Base-by-base conservation (phyloP, 1,140 invertebrate genomes). In the Proctacanthus coquilletti region DNA sequence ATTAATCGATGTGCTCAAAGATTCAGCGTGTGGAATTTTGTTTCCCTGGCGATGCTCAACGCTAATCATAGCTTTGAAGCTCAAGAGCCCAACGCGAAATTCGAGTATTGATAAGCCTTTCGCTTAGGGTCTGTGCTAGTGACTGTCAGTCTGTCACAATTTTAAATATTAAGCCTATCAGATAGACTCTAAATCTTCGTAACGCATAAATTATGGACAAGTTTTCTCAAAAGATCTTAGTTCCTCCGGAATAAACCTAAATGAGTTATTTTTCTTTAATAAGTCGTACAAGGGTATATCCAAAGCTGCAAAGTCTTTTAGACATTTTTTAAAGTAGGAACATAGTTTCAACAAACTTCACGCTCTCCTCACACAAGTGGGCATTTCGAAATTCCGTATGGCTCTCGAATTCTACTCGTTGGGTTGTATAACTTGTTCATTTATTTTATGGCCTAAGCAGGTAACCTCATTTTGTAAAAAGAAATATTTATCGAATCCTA, bases 101-200 rank as follows among this genome's bases (percentile, higher is more conserved):
- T n/a, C n/a, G n/a, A n/a, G 49, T 27, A 1, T 48, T 33, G n/a
- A 63, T 32, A 14, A 64, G 61, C 39, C 48, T 55, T 29, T 62
- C 63, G 4, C 46, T 25, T 21, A 65, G 37, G 0, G 62, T 63
- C 34, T 51, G 44, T 6, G 45, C n/a, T 40, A 65, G 52, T 3
- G 60, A 59, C 31, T 41, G 33, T 39, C 56, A 62, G 38, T 57
- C 61, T 1, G 52, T 61, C 5, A 57, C 42, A 10, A 70, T 61
- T 29, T 63, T 58, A 44, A 67, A 66, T 5, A 56, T 40, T 29
- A 50, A 60, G 17, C 60, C 61, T 14, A 62, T 44, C 21, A 72
- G 45, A 47, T 67, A 74, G 9, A 45, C 33, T 36, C 46, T 42
- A 39, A 57, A 58, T 29, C 48, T 47, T 27, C 45, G 45, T 6